Evolutionary conservation across 2,113 vertebrate species (phyloP), one percentile per base, ranked within the genome.

Genomic region (Misgurnus anguillicaudatus): DNA sequence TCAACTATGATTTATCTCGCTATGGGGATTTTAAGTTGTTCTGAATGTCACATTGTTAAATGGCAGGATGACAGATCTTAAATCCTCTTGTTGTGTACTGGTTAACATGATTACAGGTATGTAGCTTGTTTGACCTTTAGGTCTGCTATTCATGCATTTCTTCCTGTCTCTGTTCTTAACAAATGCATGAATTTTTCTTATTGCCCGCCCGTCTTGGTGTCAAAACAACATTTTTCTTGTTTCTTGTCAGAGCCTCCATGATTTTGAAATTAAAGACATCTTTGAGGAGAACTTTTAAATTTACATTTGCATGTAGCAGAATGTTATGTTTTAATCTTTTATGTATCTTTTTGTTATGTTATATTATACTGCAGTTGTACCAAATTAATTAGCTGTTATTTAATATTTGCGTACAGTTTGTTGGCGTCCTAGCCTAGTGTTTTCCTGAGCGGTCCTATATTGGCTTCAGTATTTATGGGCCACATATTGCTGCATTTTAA

Each of bases 401-500:
- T 21, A 79, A 31, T 31, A 75, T 74, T 63, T 85, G 82, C 79
- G 78, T 31, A 81, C 84, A 79, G 73, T 69, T 61, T 86, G 82
- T 81, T 87, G 77, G 74, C 82, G 81, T 88, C 79, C 47, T 72
- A 82, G 71, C 71, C 63, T 14, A 72, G 66, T 72, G 69, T 65
- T 81, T 81, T 76, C 61, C 61, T 81, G 80, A 88, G 86, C 85
- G 78, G 67, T 80, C 76, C 47, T 71, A 82, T 82, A 87, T 88
- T 67, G 82, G 64, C 57, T 83, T 84, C 11, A 71, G 48, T 77
- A 79, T 80, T 47, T 36, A 79, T 88, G 82, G 83, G 81, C 82
- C 87, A 76, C 78, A 80, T 73, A 81, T 85, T 89, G 87, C 85
- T 70, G 69, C 80, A 71, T 86, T 88, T 88, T 84, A 86, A 85